A percentile compares a stretch with the other conserved stretches of the same genome.
These are phyloP conservation scores for Morpho achilles DNA, from an alignment of 2,888 invertebrate genomes.

Conservation along the genomic window DNA sequence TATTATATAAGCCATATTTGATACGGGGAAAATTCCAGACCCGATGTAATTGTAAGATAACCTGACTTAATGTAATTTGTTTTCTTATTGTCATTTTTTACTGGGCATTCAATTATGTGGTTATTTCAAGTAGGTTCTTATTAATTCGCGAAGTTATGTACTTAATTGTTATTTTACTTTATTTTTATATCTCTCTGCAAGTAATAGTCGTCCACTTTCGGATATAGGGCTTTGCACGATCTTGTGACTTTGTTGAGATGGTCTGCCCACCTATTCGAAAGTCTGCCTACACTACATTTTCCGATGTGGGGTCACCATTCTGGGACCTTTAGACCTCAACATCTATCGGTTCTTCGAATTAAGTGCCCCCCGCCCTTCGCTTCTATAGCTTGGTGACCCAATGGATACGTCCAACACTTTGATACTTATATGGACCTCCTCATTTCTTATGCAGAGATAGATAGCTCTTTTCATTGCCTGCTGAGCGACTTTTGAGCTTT, in stretches of 20 bases:
- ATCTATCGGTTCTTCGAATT: background rate
- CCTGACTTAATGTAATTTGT: constrained; percentile 6
- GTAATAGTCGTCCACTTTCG: too few relatives aligned
- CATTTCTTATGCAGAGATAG: too few relatives aligned
- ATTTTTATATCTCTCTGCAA: too few relatives aligned
- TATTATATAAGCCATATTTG: background rate
- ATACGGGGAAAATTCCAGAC: background rate
- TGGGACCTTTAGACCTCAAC: background rate
- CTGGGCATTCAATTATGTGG: background rate
- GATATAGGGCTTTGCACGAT: too few relatives aligned
- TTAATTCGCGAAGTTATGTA: too few relatives aligned
- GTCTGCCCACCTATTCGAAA: too few relatives aligned
- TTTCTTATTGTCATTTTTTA: constrained; percentile 3
- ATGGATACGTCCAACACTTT: background rate
- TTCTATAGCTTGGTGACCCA: background rate
- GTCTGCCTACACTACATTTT: too few relatives aligned
- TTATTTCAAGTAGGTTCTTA: too few relatives aligned
- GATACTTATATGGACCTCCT: background rate
- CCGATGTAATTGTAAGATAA: constrained; percentile 3
- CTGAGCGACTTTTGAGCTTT: too few relatives aligned
- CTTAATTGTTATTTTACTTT: too few relatives aligned
- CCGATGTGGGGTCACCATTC: too few relatives aligned
- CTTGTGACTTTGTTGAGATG: background rate
- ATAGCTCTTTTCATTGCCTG: too few relatives aligned
- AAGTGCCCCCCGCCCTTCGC: background rate